These are phyloP conservation scores for Xestia c-nigrum DNA, from an alignment of 2,888 invertebrate species.

Conservation along the genomic window DNA sequence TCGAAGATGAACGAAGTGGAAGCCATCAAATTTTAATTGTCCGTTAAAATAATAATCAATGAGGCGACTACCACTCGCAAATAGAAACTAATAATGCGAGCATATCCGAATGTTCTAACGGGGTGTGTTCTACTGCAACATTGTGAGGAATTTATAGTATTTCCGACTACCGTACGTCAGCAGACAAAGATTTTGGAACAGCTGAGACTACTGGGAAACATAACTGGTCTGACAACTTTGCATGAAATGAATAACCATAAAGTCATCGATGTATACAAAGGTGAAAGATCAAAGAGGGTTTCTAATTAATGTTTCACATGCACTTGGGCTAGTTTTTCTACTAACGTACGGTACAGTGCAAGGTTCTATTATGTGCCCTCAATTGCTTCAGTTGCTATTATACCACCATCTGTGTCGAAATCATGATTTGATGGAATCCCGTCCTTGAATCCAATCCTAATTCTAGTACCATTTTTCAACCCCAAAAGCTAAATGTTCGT, in stretches of 20 bases:
- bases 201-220: slow-evolving; percentile 13
- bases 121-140: slow-evolving; percentile 52
- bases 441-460: neutral
- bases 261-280: slow-evolving; percentile 1
- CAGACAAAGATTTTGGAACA: slow-evolving; percentile 27
- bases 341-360: neutral
- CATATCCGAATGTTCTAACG: slow-evolving; percentile 58
- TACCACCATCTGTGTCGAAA: neutral
- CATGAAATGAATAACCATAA: neutral
- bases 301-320: neutral
- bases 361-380: neutral
- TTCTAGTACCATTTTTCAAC: neutral
- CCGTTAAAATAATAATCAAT: slow-evolving; percentile 90
- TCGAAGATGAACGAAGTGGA: slow-evolving; percentile 89
- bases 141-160: slow-evolving; percentile 46
- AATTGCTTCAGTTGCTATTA: neutral
- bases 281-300: neutral
- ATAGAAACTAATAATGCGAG: slow-evolving; percentile 81
- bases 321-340: neutral
- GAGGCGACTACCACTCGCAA: slow-evolving; percentile 86
- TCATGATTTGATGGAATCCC: neutral
- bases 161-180: slow-evolving; percentile 33
- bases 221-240: slow-evolving; percentile 7
- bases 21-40: slow-evolving; percentile 90
- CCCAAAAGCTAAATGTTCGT: neutral